These are phyloP conservation scores for Dioctria linearis DNA, from an alignment of 2,888 invertebrate species.

Conservation along the genomic window DNA sequence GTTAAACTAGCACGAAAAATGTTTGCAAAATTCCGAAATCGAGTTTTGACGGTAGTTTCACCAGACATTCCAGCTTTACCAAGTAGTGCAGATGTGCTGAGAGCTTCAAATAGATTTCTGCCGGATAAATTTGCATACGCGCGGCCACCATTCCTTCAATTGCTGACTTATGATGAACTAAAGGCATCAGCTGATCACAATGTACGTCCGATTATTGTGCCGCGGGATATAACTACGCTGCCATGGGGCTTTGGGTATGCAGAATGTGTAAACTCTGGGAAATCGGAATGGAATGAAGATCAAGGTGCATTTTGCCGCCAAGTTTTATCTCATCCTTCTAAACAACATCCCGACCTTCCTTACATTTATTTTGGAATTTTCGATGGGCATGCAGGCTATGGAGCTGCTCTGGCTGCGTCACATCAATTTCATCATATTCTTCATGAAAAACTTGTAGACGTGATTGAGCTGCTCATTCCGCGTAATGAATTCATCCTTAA, in stretches of 20 bases:
- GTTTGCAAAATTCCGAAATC: slow-evolving; percentile 77
- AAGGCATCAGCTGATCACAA: slow-evolving; percentile 80
- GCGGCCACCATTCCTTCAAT: slow-evolving; percentile 77
- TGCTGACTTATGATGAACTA: slow-evolving; percentile 76
- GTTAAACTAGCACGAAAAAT: slow-evolving; percentile 70
- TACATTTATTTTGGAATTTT: slow-evolving; percentile 86
- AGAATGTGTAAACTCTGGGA: slow-evolving; percentile 88
- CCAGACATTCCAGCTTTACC: slow-evolving; percentile 70
- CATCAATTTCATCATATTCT: slow-evolving; percentile 84
- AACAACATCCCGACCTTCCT: slow-evolving; percentile 72
- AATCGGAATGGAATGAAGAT: slow-evolving; percentile 84
- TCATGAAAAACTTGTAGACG: slow-evolving; percentile 79
- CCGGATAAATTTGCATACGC: slow-evolving; percentile 74
- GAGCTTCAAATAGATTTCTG: slow-evolving; percentile 58
- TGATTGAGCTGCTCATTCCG: slow-evolving; percentile 73
- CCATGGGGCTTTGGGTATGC: slow-evolving; percentile 81
- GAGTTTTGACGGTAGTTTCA: slow-evolving; percentile 76
- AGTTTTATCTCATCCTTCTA: slow-evolving; percentile 68
- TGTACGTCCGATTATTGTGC: slow-evolving; percentile 82
- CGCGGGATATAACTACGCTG: slow-evolving; percentile 77
- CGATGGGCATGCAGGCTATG: slow-evolving; percentile 89
- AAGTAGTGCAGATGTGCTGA: slow-evolving; percentile 1
- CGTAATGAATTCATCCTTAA: slow-evolving; percentile 62
- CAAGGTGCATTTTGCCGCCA: slow-evolving; percentile 76
- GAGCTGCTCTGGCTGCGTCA: slow-evolving; percentile 84